Conservation (phyloP, 2,113 vertebrate species). For the Choloepus hoffmanni region DNA sequence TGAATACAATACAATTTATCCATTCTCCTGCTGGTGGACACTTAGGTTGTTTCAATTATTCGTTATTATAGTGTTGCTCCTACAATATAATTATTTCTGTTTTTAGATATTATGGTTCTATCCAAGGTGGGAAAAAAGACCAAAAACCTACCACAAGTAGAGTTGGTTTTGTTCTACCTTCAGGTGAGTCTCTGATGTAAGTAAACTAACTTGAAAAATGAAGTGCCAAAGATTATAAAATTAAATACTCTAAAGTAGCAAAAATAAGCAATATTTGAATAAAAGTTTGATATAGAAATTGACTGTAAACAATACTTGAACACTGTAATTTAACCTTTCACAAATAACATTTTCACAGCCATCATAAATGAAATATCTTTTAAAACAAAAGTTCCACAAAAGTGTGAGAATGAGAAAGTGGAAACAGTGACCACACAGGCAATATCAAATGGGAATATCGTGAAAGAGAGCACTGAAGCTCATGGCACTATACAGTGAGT, state of each 20-base stretch:
- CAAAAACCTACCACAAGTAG: slow-evolving; percentile 85
- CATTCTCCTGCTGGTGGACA: background rate
- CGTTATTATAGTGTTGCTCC: slow-evolving; percentile 13
- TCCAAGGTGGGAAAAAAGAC: slow-evolving; percentile 81
- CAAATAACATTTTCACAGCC: slow-evolving; percentile 72
- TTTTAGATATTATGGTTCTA: slow-evolving; percentile 84
- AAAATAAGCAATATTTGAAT: background rate
- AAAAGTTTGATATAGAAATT: background rate
- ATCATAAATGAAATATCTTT: slow-evolving; percentile 83
- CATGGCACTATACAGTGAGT: slow-evolving; percentile 96
- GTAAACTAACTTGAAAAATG: slow-evolving; percentile 24
- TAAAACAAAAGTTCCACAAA: slow-evolving; percentile 81
- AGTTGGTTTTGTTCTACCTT: slow-evolving; percentile 85
- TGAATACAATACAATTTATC: background rate
- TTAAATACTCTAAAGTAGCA: background rate
- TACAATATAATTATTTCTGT: slow-evolving; percentile 39
- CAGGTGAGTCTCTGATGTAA: slow-evolving; percentile 81
- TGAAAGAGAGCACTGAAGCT: slow-evolving; percentile 93
- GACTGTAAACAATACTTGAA: background rate
- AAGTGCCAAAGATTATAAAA: background rate
- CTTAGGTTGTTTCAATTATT: background rate
- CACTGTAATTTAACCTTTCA: slow-evolving; percentile 34
- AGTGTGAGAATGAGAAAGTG: slow-evolving; percentile 86
- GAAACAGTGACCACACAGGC: slow-evolving; percentile 93
- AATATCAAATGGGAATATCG: slow-evolving; percentile 90